These are phyloP conservation scores for Phalacrocorax pelagicus DNA, from an alignment of 2,113 vertebrate genomes.

Conservation along the genomic window DNA sequence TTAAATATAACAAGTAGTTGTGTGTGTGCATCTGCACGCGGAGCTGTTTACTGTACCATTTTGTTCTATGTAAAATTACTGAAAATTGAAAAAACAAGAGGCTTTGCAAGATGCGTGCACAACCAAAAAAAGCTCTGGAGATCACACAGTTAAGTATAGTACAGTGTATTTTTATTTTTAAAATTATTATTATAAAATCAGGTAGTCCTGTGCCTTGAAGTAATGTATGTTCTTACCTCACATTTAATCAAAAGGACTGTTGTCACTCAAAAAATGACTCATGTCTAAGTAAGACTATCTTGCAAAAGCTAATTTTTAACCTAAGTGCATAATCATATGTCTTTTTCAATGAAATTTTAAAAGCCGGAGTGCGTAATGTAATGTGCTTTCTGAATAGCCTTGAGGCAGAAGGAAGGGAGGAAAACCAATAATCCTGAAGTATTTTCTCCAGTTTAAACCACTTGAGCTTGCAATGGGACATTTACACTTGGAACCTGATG, in stretches of 20 bases:
- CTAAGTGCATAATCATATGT: not conserved
- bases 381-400: not conserved
- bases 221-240: not conserved
- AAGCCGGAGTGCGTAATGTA: not conserved
- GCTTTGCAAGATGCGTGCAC: not conserved
- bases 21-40: not conserved
- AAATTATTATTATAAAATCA: not conserved
- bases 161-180: not conserved
- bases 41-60: not conserved
- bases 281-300: not conserved
- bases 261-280: not conserved
- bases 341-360: not conserved
- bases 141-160: not conserved
- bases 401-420: not conserved
- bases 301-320: not conserved
- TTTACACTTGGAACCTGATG: not conserved
- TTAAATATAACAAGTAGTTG: not conserved
- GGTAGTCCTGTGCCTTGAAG: not conserved
- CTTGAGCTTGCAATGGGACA: not conserved
- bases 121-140: not conserved
- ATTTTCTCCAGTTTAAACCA: not conserved
- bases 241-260: not conserved
- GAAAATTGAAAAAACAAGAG: not conserved
- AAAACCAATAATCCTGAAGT: not conserved
- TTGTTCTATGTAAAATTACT: not conserved